phyloP scores from a whole-genome alignment of 2,888 invertebrate genomes.

The Temnothorax unifasciatus region DNA sequence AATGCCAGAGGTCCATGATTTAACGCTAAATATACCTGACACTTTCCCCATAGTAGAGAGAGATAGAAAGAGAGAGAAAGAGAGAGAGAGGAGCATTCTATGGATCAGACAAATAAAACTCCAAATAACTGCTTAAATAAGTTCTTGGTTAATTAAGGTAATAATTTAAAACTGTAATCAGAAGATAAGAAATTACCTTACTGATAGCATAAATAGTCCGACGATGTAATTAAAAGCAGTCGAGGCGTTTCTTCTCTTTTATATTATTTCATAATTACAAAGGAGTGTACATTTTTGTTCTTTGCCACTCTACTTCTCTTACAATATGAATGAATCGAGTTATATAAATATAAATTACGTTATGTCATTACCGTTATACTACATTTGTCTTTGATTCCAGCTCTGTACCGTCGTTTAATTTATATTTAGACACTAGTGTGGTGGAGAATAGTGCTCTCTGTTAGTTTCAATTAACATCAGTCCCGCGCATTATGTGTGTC shows the following conservation, averaged over 20 bases:
- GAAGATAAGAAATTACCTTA: background rate
- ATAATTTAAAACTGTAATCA: constrained; percentile 12
- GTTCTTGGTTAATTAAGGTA: background rate
- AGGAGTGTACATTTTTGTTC: background rate
- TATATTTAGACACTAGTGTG: constrained; percentile 42
- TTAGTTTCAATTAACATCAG: constrained; percentile 33
- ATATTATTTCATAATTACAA: background rate
- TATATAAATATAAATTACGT: constrained; percentile 27
- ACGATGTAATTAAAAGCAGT: constrained; percentile 9
- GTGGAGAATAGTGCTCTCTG: constrained; percentile 30
- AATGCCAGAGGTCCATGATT: constrained; percentile 47
- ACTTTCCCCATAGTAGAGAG: constrained; percentile 4
- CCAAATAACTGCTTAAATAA: constrained; percentile 17
- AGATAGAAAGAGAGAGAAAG: background rate
- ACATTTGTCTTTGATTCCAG: constrained; percentile 18
- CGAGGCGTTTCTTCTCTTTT: background rate
- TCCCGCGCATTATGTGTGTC: background rate
- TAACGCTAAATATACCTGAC: constrained; percentile 37
- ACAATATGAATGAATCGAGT: constrained; percentile 16
- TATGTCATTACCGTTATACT: background rate
- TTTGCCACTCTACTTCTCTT: background rate
- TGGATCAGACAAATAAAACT: constrained; percentile 22
- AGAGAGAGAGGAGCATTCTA: constrained; percentile 4
- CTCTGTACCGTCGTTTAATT: constrained; percentile 35
- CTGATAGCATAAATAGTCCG: background rate